A percentile compares a stretch with the other conserved stretches of the same genome.
phyloP scores from a whole-genome alignment of 2,113 vertebrate species.

The Misgurnus anguillicaudatus region DNA sequence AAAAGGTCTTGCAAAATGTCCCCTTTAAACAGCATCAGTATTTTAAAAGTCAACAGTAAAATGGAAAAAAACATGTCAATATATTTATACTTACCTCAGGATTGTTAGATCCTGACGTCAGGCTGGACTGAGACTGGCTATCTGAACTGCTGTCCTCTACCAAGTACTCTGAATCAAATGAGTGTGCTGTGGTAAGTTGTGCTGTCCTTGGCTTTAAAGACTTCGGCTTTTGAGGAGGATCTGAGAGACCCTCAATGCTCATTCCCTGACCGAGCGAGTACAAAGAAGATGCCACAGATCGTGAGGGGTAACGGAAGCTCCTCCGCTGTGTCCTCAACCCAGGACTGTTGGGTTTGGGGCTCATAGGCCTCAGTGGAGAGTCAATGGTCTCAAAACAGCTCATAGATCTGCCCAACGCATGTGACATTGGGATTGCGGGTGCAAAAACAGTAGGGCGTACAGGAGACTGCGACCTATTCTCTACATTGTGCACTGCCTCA shows the following conservation, averaged over 20 bases:
- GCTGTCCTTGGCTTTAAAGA: constrained; percentile 67
- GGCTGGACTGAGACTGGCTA: constrained; percentile 66
- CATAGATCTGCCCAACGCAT: constrained; percentile 64
- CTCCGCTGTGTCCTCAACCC: constrained; percentile 59
- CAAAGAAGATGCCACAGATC: constrained; percentile 71
- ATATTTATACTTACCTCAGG: constrained; percentile 74
- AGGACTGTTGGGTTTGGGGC: constrained; percentile 80
- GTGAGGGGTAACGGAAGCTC: constrained; percentile 67
- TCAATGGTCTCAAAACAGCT: constrained; percentile 65
- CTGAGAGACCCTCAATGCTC: constrained; percentile 59
- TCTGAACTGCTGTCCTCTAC: constrained; percentile 69
- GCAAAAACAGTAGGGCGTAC: constrained; percentile 50
- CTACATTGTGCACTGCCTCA: constrained; percentile 58
- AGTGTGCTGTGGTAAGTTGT: constrained; percentile 70
- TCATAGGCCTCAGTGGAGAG: constrained; percentile 78
- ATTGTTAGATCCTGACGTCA: constrained; percentile 66
- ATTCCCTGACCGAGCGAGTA: constrained; percentile 74
- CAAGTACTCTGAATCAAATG: constrained; percentile 64
- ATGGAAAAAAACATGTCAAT: neutral
- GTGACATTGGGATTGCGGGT: constrained; percentile 38
- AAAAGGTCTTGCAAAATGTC: no score
- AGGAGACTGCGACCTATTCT: constrained; percentile 61
- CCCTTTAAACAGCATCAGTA: neutral
- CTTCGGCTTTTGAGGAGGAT: constrained; percentile 67
- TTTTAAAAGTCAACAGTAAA: neutral